Conservation (phyloP, 2,888 invertebrate genomes). For the Ennomos fuscantarius region DNA sequence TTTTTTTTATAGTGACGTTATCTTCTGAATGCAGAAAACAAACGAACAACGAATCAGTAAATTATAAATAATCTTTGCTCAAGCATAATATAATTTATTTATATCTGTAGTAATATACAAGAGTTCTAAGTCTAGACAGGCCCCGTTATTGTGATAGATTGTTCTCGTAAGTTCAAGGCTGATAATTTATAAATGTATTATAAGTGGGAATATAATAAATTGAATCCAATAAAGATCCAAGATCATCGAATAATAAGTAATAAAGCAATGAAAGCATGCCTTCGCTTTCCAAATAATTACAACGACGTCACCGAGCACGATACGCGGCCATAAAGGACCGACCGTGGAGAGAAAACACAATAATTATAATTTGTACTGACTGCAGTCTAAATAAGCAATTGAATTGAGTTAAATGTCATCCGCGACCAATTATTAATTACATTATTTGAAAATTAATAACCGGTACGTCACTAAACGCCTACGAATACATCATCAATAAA, state of each 20-base stretch:
- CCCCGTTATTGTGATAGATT: too few species aligned
- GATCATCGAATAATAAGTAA: conserved; percentile 20
- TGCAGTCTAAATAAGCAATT: conserved; percentile 53
- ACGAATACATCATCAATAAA: conserved; percentile 43
- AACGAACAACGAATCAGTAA: too few species aligned
- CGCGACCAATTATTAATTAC: conserved; percentile 52
- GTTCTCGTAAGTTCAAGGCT: too few species aligned
- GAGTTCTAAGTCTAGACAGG: too few species aligned
- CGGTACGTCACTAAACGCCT: conserved; percentile 29
- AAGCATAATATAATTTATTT: too few species aligned
- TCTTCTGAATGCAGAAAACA: too few species aligned
- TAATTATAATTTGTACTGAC: conserved; percentile 42
- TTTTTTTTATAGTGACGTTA: too few species aligned
- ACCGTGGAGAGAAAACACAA: conserved; percentile 45
- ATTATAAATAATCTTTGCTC: too few species aligned
- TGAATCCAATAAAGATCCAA: not conserved
- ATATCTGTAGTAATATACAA: too few species aligned
- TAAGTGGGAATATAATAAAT: not conserved
- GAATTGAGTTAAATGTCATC: conserved; percentile 54
- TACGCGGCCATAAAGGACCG: conserved; percentile 45
- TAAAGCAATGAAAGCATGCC: conserved; percentile 27
- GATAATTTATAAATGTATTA: not conserved
- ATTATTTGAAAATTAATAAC: conserved; percentile 30
- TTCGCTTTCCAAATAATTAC: conserved; percentile 45
- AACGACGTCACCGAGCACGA: conserved; percentile 41